These are phyloP conservation scores for Hypomesus transpacificus DNA, from an alignment of 2,113 vertebrate species.

Conservation along the genomic window DNA sequence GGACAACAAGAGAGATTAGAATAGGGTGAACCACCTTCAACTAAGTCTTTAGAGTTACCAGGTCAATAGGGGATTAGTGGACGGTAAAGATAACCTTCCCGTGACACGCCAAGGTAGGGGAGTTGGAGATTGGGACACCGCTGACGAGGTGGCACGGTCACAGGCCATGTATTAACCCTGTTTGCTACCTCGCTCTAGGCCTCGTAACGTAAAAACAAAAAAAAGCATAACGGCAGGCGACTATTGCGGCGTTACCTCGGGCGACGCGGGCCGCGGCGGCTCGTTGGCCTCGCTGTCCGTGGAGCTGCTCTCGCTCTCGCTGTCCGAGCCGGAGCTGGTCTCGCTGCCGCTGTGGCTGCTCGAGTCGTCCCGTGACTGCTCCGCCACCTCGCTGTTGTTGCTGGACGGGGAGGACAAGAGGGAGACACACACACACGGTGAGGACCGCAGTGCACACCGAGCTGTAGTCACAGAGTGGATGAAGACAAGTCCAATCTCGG, in stretches of 20 bases:
- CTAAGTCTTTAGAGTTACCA: not conserved
- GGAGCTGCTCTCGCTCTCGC: conserved; percentile 96
- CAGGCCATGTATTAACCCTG: no score
- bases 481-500: no score
- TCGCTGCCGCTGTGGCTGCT: conserved; percentile 97
- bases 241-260: conserved; percentile 75
- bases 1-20: not conserved
- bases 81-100: no score
- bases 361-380: conserved; percentile 90
- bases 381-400: conserved; percentile 84
- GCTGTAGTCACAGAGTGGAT: not conserved
- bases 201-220: no score
- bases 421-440: not conserved
- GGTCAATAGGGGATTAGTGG: no score
- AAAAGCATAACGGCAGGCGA: no score
- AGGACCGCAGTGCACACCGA: not conserved
- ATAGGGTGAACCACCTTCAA: not conserved
- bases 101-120: no score
- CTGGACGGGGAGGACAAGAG: not conserved
- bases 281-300: conserved; percentile 96
- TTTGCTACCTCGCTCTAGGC: no score
- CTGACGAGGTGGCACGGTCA: no score
- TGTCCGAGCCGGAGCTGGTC: conserved; percentile 97
- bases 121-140: no score
- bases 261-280: conserved; percentile 84